Base-by-base conservation (phyloP, 2,888 invertebrate genomes). In the Drosophila conformis region DNA sequence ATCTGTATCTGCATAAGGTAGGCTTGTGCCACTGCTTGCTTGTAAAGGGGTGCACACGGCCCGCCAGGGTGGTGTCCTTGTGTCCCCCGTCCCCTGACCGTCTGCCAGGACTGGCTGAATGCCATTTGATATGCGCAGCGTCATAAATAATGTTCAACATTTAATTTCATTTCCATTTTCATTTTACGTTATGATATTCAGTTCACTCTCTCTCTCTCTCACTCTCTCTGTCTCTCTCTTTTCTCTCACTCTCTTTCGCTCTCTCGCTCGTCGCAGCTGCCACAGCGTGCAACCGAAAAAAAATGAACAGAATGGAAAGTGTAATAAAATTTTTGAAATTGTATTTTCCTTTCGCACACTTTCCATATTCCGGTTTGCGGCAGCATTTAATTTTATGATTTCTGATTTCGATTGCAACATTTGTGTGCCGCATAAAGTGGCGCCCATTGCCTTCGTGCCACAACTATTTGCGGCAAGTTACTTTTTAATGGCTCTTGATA, bases 101-200 rank as follows among this genome's bases (percentile, higher is more conserved):
- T 25, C 51, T 69, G 59, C 46, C 67, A 70, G 61, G 29, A 5
- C 49, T 73, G 77, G 75, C 76, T 46, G 46, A 46, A 46, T 76
- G 70, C 73, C 82, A 89, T 88, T 89, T 88, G 87, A 88, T 88
- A 88, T 88, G 90, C 87, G 65, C 84, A 86, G 77, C 88, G 76
- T 77, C 88, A 88, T 89, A 88, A 88, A 88, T 88, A 89, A 88
- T 88, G 87, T 88, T 89, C 87, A 86, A 78, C 87, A 81, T 89
- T 88, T 88, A 89, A 88, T 88, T 88, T 88, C 90, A 89, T 89
- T 89, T 87, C 89, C 89, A 89, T 89, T 87, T 87, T 81, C 83
- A 87, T 89, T 87, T 87, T 86, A 89, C 87, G 89, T 85, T 87
- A 81, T 80, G 87, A 85, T 86, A 83, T 87, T 80, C 82, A 56